Base-by-base conservation (phyloP, 1,140 invertebrate species). In the Pomacea maculata region DNA sequence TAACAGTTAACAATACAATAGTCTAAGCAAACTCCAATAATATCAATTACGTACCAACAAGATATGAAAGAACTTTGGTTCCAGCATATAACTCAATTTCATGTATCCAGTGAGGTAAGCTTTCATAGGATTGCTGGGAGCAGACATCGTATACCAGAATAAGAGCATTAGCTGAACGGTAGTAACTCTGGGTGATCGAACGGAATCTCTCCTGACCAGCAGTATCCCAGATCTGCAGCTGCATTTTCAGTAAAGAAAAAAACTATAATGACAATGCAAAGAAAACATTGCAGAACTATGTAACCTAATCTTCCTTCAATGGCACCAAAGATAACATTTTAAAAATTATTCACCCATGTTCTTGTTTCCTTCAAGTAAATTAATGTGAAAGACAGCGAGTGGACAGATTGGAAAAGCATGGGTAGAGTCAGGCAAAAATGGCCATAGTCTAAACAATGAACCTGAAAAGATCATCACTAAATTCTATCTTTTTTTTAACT, bases 71-170 rank as follows among this genome's bases (percentile, higher is more conserved):
- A 75, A 98, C 97, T 93, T 98, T 98, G 88, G 95, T 95, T 91
- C 96, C 97, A 65, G 97, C 97, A 93, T 98, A 98, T 90, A 98
- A 96, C 90, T 98, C 97, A 87, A 99, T 98, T 94, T 99, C 97
- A 83, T 96, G 92, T 52, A 98, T 92, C 97, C 97, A 99, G 88
- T 98, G 96, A 19, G 96, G 96, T 83, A 98, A 92, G 91, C 97
- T 98, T 89, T 99, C 97, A 92, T 99, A 99, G 15, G 97, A 98
- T 67, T 96, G 96, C 90, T 99, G 97, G 91, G 96, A 98, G 88
- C 96, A 97, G 86, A 99, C 98, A 92, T 99, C 98, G 92, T 98
- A 99, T 29, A 99, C 97, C 83, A 99, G 93, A 85, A 99, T 98
- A 68, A 99, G 93, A 57, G 97, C 98, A 93, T 99, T 97, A 57